phyloP scores from a whole-genome alignment of 2,113 vertebrate species.

The Rhinichthys klamathensis region DNA sequence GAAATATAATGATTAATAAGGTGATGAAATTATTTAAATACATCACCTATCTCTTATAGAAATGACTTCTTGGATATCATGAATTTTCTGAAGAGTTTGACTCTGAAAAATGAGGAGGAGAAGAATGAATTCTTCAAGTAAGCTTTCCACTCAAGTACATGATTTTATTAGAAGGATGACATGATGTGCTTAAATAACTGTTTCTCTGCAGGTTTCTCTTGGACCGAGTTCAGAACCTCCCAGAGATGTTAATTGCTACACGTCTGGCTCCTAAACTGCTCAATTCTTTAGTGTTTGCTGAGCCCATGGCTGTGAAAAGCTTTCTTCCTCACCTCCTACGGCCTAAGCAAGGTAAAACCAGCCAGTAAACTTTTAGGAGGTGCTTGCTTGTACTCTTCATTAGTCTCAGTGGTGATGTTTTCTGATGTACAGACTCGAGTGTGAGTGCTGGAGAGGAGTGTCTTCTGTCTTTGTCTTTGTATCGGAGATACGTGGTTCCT shows the following conservation, averaged over 20 bases:
- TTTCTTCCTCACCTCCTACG: slow-evolving; percentile 94
- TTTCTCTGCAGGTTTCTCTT: slow-evolving; percentile 84
- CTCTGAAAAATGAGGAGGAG: slow-evolving; percentile 93
- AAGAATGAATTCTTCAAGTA: slow-evolving; percentile 99
- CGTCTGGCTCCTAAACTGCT: slow-evolving; percentile 92
- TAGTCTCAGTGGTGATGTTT: background rate
- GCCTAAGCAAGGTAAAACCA: slow-evolving; percentile 86
- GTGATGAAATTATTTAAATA: background rate
- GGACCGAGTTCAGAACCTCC: slow-evolving; percentile 87
- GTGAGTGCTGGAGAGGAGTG: slow-evolving; percentile 73
- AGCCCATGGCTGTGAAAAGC: slow-evolving; percentile 95
- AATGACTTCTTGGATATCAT: slow-evolving; percentile 96
- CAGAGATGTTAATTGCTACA: slow-evolving; percentile 87
- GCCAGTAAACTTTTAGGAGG: background rate
- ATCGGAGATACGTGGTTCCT: slow-evolving; percentile 87
- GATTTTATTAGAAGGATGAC: slow-evolving; percentile 2
- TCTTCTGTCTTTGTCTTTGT: slow-evolving; percentile 86
- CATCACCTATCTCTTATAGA: slow-evolving; percentile 70
- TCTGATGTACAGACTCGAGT: slow-evolving; percentile 72
- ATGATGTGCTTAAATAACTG: background rate
- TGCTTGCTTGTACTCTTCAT: background rate
- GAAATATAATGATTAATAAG: background rate
- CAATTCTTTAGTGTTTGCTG: slow-evolving; percentile 93
- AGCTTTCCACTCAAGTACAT: slow-evolving; percentile 58
- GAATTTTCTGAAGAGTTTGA: slow-evolving; percentile 94